Conservation (phyloP, 2,797 vertebrate genomes). For the Sardinella longiceps region DNA sequence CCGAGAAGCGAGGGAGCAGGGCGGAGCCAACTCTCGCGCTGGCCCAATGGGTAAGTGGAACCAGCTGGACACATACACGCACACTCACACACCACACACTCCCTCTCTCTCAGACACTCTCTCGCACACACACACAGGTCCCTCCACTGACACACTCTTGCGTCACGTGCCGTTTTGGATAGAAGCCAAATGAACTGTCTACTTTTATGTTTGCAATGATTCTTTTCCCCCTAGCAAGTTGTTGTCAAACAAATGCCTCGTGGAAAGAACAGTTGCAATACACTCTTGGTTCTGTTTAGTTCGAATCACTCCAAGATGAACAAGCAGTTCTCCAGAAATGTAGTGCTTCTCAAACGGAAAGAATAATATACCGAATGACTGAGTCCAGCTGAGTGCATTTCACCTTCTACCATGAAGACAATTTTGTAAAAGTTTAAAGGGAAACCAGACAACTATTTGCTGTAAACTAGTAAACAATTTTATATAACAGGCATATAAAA, state of each 20-base stretch:
- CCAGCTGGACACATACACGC: constrained; percentile 31
- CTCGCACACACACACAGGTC: constrained; percentile 17
- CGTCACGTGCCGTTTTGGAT: constrained; percentile 19
- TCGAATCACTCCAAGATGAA: not conserved
- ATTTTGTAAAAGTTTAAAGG: too few relatives aligned
- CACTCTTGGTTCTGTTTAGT: not conserved
- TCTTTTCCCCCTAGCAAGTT: constrained; percentile 2
- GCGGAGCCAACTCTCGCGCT: constrained; percentile 7
- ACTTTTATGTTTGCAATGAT: constrained; percentile 20
- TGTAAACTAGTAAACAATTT: too few relatives aligned
- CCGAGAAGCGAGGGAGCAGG: not conserved
- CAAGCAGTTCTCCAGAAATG: not conserved
- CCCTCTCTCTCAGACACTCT: constrained; percentile 14
- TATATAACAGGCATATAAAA: too few relatives aligned
- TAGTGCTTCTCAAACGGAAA: not conserved
- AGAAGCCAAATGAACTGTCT: not conserved
- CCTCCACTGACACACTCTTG: constrained; percentile 33
- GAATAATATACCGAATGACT: not conserved
- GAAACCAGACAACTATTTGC: too few relatives aligned
- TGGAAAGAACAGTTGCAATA: not conserved
- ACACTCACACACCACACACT: constrained; percentile 27
- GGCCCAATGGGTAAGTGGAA: constrained; percentile 25
- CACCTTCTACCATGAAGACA: not conserved
- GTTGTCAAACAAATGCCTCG: not conserved
- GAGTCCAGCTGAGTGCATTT: not conserved